Percentiles rank a stretch among this genome's conserved stretches.
phyloP scores from a whole-genome alignment of 2,113 vertebrate species.

The Helogale parvula region DNA sequence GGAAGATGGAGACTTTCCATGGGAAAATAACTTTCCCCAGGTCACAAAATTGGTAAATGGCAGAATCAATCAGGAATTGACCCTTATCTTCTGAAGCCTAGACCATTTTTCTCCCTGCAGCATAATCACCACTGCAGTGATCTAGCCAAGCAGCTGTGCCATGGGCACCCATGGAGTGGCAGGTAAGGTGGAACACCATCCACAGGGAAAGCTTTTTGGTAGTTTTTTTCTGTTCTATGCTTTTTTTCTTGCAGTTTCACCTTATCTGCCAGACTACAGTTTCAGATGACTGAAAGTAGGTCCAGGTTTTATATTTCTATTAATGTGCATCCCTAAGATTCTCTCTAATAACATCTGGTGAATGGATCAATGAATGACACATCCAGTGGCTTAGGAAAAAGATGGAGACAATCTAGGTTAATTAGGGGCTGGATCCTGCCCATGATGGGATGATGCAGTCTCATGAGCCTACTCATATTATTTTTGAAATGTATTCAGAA shows the following conservation, averaged over 20 bases:
- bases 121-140: neutral
- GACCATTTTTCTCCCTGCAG: neutral
- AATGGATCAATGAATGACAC: neutral
- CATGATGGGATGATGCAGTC: neutral
- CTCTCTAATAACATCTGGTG: neutral
- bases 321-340: neutral
- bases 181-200: neutral
- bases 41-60: neutral
- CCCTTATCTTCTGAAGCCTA: neutral
- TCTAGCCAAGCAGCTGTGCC: neutral
- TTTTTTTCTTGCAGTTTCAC: neutral
- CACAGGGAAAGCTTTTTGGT: neutral
- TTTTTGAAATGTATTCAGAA: neutral
- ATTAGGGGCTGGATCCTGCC: neutral
- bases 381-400: neutral
- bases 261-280: neutral
- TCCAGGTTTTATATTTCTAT: neutral
- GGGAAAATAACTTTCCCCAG: neutral
- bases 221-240: neutral
- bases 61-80: neutral
- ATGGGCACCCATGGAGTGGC: neutral
- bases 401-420: neutral
- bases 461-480: neutral
- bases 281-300: neutral
- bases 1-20: neutral